Evolutionary conservation across 2,797 vertebrate species (phyloP).

Genomic region (Pempheris klunzingeri): DNA sequence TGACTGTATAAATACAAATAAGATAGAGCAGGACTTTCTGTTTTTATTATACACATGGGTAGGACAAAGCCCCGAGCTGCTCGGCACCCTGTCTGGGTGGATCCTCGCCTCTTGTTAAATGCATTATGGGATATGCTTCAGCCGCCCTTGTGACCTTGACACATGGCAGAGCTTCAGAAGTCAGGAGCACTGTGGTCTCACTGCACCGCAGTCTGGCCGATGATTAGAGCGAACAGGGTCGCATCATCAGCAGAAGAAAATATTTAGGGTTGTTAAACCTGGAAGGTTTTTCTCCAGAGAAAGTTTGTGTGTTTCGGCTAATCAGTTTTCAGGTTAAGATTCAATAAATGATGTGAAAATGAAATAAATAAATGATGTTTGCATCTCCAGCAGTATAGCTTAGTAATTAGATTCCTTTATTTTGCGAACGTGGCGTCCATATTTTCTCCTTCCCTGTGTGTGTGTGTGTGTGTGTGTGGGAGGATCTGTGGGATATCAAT

Average conservation of each 20-base stretch:
- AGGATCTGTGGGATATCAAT: conserved; percentile 38
- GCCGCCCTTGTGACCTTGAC: not conserved
- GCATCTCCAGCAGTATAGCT: not conserved
- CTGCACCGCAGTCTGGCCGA: not conserved
- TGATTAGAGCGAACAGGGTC: no score
- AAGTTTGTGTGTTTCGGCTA: not conserved
- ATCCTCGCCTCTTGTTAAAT: not conserved
- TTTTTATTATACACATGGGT: not conserved
- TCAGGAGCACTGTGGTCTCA: not conserved
- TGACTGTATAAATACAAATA: conserved; percentile 17
- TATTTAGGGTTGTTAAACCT: no score
- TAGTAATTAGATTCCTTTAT: conserved; percentile 10
- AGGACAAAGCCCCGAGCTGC: not conserved
- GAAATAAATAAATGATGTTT: not conserved
- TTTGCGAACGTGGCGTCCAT: not conserved
- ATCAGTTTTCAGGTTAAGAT: not conserved
- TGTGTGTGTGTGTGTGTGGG: not conserved
- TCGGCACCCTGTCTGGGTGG: not conserved
- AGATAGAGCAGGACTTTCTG: not conserved
- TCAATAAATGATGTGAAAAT: not conserved
- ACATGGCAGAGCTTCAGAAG: not conserved
- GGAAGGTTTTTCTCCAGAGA: not conserved
- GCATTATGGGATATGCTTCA: not conserved
- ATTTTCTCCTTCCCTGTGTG: not conserved
- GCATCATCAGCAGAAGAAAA: no score